A percentile compares a stretch with the other conserved stretches of the same genome.
Evolutionary conservation across 2,888 invertebrate species (phyloP).

Genomic region (Mesopsocus fuscifrons): DNA sequence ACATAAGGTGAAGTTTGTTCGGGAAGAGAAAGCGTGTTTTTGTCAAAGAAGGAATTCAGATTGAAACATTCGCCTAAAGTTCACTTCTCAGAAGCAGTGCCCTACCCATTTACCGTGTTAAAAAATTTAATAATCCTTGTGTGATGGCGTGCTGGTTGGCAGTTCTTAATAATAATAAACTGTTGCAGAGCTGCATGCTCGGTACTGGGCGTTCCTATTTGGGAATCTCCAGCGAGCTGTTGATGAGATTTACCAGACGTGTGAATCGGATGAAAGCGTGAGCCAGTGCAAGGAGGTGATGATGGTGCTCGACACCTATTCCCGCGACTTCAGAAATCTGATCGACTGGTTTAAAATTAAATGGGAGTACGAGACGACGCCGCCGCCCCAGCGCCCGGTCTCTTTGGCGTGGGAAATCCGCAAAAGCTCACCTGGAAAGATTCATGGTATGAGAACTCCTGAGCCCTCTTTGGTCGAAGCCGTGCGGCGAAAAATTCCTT

Average conservation of each 20-base stretch:
- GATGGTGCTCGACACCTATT: constrained; percentile 82
- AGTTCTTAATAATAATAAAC: too few species aligned
- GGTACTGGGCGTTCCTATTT: constrained; percentile 91
- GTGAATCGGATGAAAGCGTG: constrained; percentile 83
- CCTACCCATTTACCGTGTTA: too few species aligned
- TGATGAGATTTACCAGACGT: constrained; percentile 89
- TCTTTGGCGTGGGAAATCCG: constrained; percentile 92
- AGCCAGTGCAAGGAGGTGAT: constrained; percentile 88
- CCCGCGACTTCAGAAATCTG: constrained; percentile 80
- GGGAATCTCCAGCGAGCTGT: constrained; percentile 85
- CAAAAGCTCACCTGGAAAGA: constrained; percentile 53
- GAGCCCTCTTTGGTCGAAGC: constrained; percentile 2
- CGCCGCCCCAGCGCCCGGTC: constrained; percentile 63
- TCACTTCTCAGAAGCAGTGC: too few species aligned
- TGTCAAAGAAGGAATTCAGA: too few species aligned
- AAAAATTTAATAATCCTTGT: too few species aligned
- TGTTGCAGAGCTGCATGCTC: constrained; percentile 56
- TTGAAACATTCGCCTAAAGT: too few species aligned
- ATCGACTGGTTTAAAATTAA: constrained; percentile 88
- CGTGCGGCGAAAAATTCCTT: constrained; percentile 1
- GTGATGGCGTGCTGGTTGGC: too few species aligned
- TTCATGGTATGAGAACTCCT: constrained; percentile 3
- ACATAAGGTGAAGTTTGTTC: too few species aligned
- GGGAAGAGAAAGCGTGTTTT: too few species aligned
- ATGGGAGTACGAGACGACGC: constrained; percentile 83